Base-by-base conservation (phyloP, 1,140 invertebrate species). In the Lutraria rhynchaena region DNA sequence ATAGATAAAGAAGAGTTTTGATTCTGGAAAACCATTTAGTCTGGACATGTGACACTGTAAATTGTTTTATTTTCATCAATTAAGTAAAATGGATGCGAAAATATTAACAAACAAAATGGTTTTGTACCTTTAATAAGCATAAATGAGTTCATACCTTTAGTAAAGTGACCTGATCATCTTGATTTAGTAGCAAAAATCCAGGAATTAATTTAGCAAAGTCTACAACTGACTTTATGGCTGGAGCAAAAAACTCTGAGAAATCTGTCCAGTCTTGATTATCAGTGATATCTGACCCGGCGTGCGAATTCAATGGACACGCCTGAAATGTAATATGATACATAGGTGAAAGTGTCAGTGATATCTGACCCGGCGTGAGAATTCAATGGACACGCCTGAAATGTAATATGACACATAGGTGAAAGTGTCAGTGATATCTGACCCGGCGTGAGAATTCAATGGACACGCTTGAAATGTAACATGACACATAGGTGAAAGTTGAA, bases 171-270 rank as follows among this genome's bases (percentile, higher is more conserved):
- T 99, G 98, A 91, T 99, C 98, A 89, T 99, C 97, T 93, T 99
- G 97, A 27, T 97, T 95, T 71, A 99, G 94, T 81, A 98, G 93
- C 85, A 96, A 95, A 93, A 99, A 99, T 15, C 90, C 91, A 83
- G 98, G 98, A 86, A 99, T 98, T 81, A 97, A 95, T 89, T 98
- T 98, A 83, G 98, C 98, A 92, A 99, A 99, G 91, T 99, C 97
- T 57, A 99, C 98, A 3, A 99, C 98, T 46, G 97, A 98, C 85
- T 97, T 96, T 87, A 99, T 99, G 49, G 98, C 97, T 69, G 98
- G 97, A 1, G 90, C 90, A 75, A 91, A 89, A 53, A 87, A 88
- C 51, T 91, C 89, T 0, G 89, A 90, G 75, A 90, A 90, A 57
- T 91, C 87, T 15, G 86, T 84, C 84, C 88, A 89, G 22, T 87